phyloP scores from a whole-genome alignment of 2,888 invertebrate genomes.

The Platerodrilus igneus region DNA sequence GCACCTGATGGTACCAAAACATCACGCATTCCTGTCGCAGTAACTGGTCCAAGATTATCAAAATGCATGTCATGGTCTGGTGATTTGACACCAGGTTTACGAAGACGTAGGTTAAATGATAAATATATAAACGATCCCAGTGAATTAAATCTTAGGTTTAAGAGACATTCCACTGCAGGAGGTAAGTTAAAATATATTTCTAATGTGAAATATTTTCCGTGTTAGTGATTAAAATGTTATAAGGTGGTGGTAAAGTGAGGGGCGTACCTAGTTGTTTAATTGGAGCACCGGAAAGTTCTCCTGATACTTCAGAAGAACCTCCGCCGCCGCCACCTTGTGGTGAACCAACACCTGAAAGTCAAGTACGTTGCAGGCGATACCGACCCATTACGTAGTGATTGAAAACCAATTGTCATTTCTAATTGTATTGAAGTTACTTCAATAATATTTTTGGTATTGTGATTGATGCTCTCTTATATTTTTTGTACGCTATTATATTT shows the following conservation, averaged over 20 bases:
- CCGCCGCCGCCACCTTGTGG: constrained; percentile 43
- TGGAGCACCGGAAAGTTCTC: constrained; percentile 39
- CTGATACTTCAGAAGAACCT: constrained; percentile 43
- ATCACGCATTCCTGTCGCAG: constrained; percentile 65
- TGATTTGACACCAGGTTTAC: constrained; percentile 61
- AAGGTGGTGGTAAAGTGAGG: constrained; percentile 41
- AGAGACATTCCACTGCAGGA: constrained; percentile 54
- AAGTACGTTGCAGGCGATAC: constrained; percentile 45
- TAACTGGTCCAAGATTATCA: constrained; percentile 55
- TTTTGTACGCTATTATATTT: constrained; percentile 23
- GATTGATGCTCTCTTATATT: constrained; percentile 18
- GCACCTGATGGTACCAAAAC: constrained; percentile 46
- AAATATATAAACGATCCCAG: constrained; percentile 84
- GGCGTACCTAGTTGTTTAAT: constrained; percentile 47
- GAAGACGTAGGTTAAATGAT: constrained; percentile 70
- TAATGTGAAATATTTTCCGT: constrained; percentile 5
- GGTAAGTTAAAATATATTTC: constrained; percentile 23
- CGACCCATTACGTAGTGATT: constrained; percentile 47
- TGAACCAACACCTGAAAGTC: constrained; percentile 44
- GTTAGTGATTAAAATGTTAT: constrained; percentile 17
- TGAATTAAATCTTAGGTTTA: constrained; percentile 76
- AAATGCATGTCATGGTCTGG: constrained; percentile 71
- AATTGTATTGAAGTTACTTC: too few species aligned
- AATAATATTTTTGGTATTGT: constrained; percentile 2
- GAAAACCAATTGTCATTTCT: too few species aligned